Base-by-base conservation (phyloP, 2,797 vertebrate species). In the Anas georgica region DNA sequence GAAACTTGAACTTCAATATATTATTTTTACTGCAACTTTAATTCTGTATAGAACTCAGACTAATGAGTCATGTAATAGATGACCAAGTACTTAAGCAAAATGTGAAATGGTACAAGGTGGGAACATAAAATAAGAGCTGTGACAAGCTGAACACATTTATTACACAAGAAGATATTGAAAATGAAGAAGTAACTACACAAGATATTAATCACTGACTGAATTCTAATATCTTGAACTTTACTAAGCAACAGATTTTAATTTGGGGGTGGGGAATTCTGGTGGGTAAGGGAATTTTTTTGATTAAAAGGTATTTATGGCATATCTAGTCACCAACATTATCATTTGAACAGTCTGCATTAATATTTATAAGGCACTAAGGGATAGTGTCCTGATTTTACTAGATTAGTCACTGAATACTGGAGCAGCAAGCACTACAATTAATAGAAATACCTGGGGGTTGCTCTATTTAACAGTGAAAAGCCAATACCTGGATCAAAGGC, bases 61-160 rank as follows among this genome's bases (percentile, higher is more conserved):
- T 98, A 98, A 98, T 98, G 97, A 97, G 96, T 97, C 97, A 97
- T 97, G 96, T 97, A 97, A 97, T 97, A 97, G 96, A 98, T 97
- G 97, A 96, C 95, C 96, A 97, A 96, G 94, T 91, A 93, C 96
- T 97, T 97, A 97, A 97, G 73, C 83, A 96, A 96, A 97, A 97
- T 97, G 91, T 96, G 92, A 98, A 98, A 97, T 96, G 93, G 93
- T 96, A 96, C 93, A 96, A 97, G 93, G 83, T 97, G 67, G 96
- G 75, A 67, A 91, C 94, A 97, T 97, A 97, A 98, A 97, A 95
- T 96, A 97, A 97, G 96, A 93, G 97, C 93, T 93, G 97, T 96
- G 97, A 97, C 97, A 97, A 96, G 95, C 95, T 90, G 94, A 97
- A 95, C 96, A 93, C 95, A 97, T 97, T 97, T 96, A 96, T 96